Conservation (phyloP, 2,888 invertebrate genomes). For the Amphiduros pacificus region DNA sequence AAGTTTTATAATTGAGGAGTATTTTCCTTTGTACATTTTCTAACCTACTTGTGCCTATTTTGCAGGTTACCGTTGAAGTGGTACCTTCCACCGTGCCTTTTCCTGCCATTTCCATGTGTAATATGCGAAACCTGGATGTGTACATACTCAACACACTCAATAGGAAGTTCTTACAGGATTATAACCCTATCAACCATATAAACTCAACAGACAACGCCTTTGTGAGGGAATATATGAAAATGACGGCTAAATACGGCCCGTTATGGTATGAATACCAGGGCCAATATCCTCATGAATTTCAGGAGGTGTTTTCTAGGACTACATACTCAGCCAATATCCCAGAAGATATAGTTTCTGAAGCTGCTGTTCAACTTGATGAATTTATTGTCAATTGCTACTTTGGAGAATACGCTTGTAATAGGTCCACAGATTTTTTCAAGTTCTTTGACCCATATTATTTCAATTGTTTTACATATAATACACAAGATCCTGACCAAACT, state of each 20-base stretch:
- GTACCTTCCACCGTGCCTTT: constrained; percentile 31
- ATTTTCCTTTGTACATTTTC: too few relatives aligned
- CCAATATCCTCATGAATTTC: constrained; percentile 29
- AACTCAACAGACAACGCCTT: constrained; percentile 25
- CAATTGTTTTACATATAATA: constrained; percentile 35
- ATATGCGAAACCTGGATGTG: constrained; percentile 34
- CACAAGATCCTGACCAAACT: constrained; percentile 6
- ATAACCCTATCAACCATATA: constrained; percentile 27
- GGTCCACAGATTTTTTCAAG: constrained; percentile 13
- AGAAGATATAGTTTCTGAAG: constrained; percentile 20
- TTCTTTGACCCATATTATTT: constrained; percentile 35
- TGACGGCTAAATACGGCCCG: constrained; percentile 28
- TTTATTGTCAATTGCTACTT: constrained; percentile 32
- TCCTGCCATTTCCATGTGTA: constrained; percentile 33
- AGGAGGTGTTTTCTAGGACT: constrained; percentile 33
- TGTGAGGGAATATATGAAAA: constrained; percentile 28
- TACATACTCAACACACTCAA: constrained; percentile 29
- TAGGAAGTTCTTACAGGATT: constrained; percentile 26
- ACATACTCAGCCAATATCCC: constrained; percentile 31
- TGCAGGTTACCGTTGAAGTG: constrained; percentile 33
- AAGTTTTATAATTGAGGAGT: too few relatives aligned
- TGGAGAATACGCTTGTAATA: constrained; percentile 28
- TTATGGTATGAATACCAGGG: constrained; percentile 30
- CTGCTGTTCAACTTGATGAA: constrained; percentile 29
- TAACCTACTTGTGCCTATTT: too few relatives aligned